These are phyloP conservation scores for Orthosia incerta DNA, from an alignment of 2,888 invertebrate species.

Conservation along the genomic window DNA sequence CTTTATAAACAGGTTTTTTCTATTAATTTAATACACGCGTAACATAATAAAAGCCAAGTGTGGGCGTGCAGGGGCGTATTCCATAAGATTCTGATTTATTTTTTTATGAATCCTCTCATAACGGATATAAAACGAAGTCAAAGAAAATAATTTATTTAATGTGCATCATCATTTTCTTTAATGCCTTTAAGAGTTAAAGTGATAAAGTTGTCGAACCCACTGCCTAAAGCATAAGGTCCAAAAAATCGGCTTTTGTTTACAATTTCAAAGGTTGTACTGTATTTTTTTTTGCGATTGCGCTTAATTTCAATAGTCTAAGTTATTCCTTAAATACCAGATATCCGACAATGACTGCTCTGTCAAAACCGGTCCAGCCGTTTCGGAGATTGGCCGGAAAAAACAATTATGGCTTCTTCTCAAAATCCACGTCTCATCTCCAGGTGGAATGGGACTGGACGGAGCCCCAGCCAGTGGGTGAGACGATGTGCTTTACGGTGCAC, in stretches of 20 bases:
- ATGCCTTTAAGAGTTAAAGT: neutral
- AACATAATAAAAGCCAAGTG: neutral
- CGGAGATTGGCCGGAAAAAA: too few species aligned
- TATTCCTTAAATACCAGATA: too few species aligned
- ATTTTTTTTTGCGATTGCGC: too few species aligned
- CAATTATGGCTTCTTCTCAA: neutral
- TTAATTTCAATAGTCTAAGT: too few species aligned
- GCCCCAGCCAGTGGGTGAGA: slow-evolving; percentile 97
- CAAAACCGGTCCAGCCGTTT: too few species aligned
- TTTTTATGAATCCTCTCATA: too few species aligned
- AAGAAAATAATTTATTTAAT: neutral
- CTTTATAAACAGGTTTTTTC: slow-evolving; percentile 8
- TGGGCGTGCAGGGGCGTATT: neutral
- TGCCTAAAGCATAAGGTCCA: neutral
- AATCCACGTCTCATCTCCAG: slow-evolving; percentile 70
- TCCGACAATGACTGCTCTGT: too few species aligned
- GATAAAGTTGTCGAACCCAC: neutral
- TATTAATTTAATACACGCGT: neutral
- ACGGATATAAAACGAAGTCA: too few species aligned
- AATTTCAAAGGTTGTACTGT: too few species aligned
- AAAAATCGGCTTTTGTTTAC: neutral
- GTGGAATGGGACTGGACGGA: slow-evolving; percentile 98
- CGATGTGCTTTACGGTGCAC: slow-evolving; percentile 97
- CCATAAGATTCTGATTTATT: neutral
- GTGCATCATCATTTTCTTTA: neutral